Evolutionary conservation across 35 echinoderm and acorn worm genomes (phyloP).

Genomic region (Acanthaster planci): DNA sequence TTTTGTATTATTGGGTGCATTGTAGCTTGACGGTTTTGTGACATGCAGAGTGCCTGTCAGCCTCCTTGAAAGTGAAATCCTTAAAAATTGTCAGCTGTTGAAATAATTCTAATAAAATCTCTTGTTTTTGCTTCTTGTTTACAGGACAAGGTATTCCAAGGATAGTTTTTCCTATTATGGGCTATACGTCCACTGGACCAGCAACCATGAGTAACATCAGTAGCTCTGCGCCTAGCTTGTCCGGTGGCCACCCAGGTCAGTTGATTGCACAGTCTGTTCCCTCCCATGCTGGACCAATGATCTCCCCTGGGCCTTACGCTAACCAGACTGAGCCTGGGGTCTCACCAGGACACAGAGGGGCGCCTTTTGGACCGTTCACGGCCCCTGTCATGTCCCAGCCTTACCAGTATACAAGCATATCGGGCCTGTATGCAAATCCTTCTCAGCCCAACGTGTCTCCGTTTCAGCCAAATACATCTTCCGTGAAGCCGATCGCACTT

Average conservation of each 20-base stretch:
- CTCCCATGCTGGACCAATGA: background rate
- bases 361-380: background rate
- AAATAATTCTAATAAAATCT: too few species aligned
- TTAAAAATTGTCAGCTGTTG: too few species aligned
- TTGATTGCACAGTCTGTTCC: slow-evolving; percentile 8
- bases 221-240: background rate
- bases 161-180: slow-evolving; percentile 10
- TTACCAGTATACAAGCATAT: background rate
- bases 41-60: too few species aligned
- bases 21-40: too few species aligned
- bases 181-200: background rate
- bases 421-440: background rate
- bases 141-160: slow-evolving; percentile 21
- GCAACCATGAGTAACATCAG: background rate
- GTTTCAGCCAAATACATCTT: background rate
- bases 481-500: background rate
- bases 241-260: background rate
- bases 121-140: background rate
- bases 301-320: background rate
- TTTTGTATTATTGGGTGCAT: too few species aligned
- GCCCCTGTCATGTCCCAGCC: slow-evolving; percentile 15
- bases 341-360: background rate
- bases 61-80: too few species aligned
- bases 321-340: background rate
- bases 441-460: slow-evolving; percentile 19